phyloP scores from a whole-genome alignment of 2,888 invertebrate genomes.

The Caenorhabditis afra region DNA sequence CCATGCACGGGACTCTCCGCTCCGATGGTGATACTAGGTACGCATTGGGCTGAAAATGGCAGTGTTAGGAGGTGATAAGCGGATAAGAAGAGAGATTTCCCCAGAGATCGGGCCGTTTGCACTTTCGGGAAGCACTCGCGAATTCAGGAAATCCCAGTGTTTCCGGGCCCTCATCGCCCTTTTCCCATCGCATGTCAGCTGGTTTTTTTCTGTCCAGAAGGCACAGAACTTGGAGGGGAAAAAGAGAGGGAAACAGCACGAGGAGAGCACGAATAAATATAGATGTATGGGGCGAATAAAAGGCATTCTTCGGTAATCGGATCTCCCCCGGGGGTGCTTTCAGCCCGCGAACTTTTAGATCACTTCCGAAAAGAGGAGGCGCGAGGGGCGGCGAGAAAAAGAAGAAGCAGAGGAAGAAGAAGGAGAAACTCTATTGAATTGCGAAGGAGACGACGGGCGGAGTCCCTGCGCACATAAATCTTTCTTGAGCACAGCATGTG shows the following conservation, averaged over 20 bases:
- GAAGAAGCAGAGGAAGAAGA: conserved; percentile 28
- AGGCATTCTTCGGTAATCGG: conserved; percentile 55
- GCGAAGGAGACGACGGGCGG: conserved; percentile 47
- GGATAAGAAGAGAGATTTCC: neutral
- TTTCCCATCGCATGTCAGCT: conserved; percentile 14
- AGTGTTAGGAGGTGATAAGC: neutral
- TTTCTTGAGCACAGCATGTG: conserved; percentile 56
- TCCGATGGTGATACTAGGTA: conserved; percentile 55
- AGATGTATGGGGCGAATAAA: conserved; percentile 48
- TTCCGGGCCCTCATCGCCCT: conserved; percentile 21
- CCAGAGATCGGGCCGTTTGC: neutral
- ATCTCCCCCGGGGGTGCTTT: conserved; percentile 54
- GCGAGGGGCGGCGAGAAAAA: conserved; percentile 12
- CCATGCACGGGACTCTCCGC: conserved; percentile 53
- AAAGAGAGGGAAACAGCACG: conserved; percentile 11
- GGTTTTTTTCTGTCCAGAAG: conserved; percentile 12
- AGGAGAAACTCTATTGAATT: conserved; percentile 56
- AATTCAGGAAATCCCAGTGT: neutral
- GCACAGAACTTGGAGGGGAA: conserved; percentile 5
- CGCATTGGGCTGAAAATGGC: conserved; percentile 38
- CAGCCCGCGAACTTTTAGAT: conserved; percentile 51
- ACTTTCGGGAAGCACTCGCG: no score
- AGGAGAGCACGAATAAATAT: conserved; percentile 38
- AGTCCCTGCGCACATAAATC: conserved; percentile 51
- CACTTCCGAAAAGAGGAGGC: conserved; percentile 24